Conservation (phyloP, 2,113 vertebrate species). For the Formicarius rufipectus region DNA sequence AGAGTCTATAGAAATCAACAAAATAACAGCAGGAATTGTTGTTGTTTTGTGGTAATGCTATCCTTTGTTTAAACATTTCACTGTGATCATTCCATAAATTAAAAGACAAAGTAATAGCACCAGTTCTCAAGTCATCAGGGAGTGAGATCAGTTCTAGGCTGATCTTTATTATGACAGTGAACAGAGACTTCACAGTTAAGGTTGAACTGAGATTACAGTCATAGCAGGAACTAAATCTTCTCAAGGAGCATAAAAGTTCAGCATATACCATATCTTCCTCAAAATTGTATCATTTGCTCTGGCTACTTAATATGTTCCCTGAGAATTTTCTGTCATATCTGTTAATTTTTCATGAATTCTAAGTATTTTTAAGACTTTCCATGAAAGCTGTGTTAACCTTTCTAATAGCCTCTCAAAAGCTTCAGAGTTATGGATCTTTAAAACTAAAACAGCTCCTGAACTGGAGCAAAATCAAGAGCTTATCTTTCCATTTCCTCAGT, state of each 20-base stretch:
- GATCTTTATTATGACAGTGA: not conserved
- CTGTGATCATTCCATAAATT: not conserved
- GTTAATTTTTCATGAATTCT: not conserved
- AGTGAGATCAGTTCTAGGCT: not conserved
- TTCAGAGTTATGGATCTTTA: not conserved
- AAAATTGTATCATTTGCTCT: not conserved
- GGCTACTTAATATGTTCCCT: not conserved
- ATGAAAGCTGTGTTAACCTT: not conserved
- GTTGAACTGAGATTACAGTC: not conserved
- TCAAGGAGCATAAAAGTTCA: not conserved
- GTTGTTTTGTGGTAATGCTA: conserved; percentile 7
- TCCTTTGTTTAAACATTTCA: conserved; percentile 10
- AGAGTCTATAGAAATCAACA: not conserved
- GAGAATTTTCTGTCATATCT: not conserved
- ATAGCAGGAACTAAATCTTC: not conserved
- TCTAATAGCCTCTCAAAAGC: not conserved
- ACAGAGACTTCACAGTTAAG: not conserved
- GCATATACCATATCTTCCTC: no score
- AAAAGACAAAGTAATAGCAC: not conserved
- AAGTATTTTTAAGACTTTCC: not conserved
- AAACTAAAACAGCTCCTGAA: not conserved
- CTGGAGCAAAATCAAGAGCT: not conserved
- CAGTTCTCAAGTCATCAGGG: not conserved
- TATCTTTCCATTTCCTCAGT: not conserved
- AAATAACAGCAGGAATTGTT: not conserved